phyloP scores from a whole-genome alignment of 2,113 vertebrate genomes.

The Laticauda colubrina region DNA sequence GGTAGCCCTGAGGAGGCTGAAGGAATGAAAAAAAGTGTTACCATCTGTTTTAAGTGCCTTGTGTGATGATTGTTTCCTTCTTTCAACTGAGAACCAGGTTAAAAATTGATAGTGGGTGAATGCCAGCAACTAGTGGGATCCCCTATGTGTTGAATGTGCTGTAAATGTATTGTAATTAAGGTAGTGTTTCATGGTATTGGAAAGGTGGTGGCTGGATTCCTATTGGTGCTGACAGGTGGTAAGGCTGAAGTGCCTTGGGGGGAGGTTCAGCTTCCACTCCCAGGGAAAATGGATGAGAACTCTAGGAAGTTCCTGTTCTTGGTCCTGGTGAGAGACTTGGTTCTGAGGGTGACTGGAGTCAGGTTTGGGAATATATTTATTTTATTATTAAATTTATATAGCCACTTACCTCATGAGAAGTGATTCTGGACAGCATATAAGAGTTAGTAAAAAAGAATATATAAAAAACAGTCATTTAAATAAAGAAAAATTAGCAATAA shows the following conservation, averaged over 20 bases:
- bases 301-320: not conserved
- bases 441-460: not conserved
- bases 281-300: not conserved
- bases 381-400: not conserved
- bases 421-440: not conserved
- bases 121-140: not conserved
- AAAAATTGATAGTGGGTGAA: not conserved
- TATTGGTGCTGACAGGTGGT: not conserved
- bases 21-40: not conserved
- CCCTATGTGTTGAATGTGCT: not conserved
- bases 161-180: not conserved
- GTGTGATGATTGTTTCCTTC: not conserved
- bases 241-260: not conserved
- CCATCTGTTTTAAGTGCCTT: not conserved
- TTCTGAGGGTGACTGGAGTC: not conserved
- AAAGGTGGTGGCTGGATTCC: not conserved
- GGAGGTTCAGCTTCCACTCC: not conserved
- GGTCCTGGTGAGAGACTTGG: not conserved
- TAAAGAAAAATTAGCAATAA: not conserved
- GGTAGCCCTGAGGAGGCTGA: not conserved
- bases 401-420: not conserved
- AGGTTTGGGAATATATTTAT: not conserved
- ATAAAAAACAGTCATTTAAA: not conserved
- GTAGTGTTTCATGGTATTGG: not conserved
- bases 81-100: not conserved